Evolutionary conservation across 2,888 invertebrate genomes (phyloP), one percentile per base, ranked within the genome.

Genomic region (Nymphalis polychloros): DNA sequence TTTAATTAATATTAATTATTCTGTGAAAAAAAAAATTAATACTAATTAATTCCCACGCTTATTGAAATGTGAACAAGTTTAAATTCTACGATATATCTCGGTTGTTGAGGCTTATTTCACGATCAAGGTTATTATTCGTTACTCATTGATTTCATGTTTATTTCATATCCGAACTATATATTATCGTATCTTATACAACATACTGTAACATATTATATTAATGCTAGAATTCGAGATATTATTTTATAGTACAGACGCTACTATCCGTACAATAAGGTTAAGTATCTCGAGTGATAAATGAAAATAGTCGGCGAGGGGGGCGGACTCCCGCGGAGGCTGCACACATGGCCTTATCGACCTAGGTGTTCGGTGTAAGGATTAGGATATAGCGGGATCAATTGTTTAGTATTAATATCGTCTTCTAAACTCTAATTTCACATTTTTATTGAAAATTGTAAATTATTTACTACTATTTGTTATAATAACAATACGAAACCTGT

Each of bases 301-400:
- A 90, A 91, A 92, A 92, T 92, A 92, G 89, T 85, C 87, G 79
- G 87, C 85, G 84, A 86, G 86, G 88, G 87, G 87, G 90, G 84
- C 83, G 83, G 83, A 77, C 91, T 89, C 90, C 92, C 90, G 90
- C 88, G 83, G 91, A 85, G 90, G 83, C 84, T 85, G 86, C 88
- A 88, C 91, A 92, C 90, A 90, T 92, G 91, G 89, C 85, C 86
- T 81, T 86, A 89, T 88, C 89, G 89, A 89, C 88, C 88, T 79
- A 81, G 73, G 71, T 67, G 65, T 61, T 67, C 72, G 82, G 80
- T 59, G 60, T 78, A 72, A 67, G 59, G 35, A 67, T 63, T 63
- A 66, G 74, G 79, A 72, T 69, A n/a, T 20, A 76, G 83, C 84
- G 84, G 66, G 19, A 50, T 10, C n/a, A 41, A 50, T 50, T 23